Percentiles rank a stretch among this genome's conserved stretches.
These are phyloP conservation scores for Cryptosula pallasiana DNA, from an alignment of 2,888 invertebrate species.

Conservation along the genomic window DNA sequence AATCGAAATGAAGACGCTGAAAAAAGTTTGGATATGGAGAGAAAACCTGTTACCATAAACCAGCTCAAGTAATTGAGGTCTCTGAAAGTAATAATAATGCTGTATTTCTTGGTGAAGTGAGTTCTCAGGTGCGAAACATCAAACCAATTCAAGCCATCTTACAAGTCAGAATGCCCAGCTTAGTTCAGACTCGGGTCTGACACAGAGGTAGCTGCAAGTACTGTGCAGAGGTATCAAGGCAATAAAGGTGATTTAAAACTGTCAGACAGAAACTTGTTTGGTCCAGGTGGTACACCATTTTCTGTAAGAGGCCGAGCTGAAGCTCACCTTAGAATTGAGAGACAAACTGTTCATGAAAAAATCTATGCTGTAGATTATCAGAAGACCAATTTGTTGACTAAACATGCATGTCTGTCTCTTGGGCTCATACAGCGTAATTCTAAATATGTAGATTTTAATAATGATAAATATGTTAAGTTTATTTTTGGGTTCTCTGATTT, in stretches of 20 bases:
- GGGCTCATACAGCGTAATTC: no score
- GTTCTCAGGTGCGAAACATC: background rate
- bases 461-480: no score
- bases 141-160: background rate
- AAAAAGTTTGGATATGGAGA: background rate
- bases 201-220: background rate
- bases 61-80: background rate
- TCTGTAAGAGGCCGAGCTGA: background rate
- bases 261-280: background rate
- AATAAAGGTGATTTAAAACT: background rate
- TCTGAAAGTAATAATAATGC: background rate
- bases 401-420: background rate
- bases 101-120: background rate
- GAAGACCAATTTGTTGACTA: constrained; percentile 1
- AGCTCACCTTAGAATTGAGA: background rate
- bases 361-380: constrained; percentile 16
- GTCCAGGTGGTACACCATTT: background rate
- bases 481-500: no score
- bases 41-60: background rate
- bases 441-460: no score
- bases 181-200: background rate
- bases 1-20: background rate
- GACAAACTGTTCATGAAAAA: constrained; percentile 7
- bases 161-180: background rate
- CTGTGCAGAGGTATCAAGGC: background rate